These are phyloP conservation scores for Notolabrus celidotus DNA, from an alignment of 2,797 vertebrate genomes.

Conservation along the genomic window DNA sequence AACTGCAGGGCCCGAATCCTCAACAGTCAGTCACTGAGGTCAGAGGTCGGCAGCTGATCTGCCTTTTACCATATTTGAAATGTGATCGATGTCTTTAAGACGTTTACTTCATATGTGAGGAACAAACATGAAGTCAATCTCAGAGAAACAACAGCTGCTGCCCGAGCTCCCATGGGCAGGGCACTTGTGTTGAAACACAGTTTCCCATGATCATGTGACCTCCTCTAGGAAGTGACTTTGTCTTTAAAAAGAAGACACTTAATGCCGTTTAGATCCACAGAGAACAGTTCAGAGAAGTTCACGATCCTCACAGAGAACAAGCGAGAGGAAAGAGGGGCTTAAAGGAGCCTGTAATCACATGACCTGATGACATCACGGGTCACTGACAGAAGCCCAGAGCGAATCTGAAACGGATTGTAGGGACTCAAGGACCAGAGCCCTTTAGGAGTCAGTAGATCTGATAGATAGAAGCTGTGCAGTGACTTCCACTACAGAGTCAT, in stretches of 20 bases:
- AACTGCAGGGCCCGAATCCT: too few relatives aligned
- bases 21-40: too few relatives aligned
- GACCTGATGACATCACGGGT: not conserved
- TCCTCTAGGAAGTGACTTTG: slow-evolving; percentile 23
- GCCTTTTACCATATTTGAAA: too few relatives aligned
- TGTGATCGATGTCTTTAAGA: not conserved
- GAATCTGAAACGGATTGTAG: not conserved
- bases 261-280: not conserved
- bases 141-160: slow-evolving; percentile 14
- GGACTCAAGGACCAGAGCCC: too few relatives aligned
- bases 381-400: not conserved
- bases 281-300: not conserved
- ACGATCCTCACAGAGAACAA: too few relatives aligned
- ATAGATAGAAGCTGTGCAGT: too few relatives aligned
- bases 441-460: too few relatives aligned
- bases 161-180: slow-evolving; percentile 19
- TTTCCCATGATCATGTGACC: slow-evolving; percentile 30
- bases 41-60: too few relatives aligned
- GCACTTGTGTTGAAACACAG: not conserved
- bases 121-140: not conserved
- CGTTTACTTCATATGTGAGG: not conserved
- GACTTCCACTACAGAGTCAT: too few relatives aligned
- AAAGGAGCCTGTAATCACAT: not conserved
- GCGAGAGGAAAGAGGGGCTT: not conserved
- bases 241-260: slow-evolving; percentile 19